Evolutionary conservation across 2,113 vertebrate species (phyloP).

Genomic region (Herpetotheres cachinnans): DNA sequence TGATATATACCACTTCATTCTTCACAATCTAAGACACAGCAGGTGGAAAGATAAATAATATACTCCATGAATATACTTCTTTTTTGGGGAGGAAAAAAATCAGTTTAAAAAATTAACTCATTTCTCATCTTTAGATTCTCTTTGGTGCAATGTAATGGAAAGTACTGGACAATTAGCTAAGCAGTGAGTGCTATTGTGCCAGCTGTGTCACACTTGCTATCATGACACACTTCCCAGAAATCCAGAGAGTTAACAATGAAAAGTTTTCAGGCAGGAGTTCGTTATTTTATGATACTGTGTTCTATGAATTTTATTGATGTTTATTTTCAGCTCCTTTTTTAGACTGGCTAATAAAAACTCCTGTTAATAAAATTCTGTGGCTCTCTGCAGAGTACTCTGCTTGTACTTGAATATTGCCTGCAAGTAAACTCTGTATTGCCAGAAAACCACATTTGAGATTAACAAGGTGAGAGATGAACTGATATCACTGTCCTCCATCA

Average conservation of each 20-base stretch:
- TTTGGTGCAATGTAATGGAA: neutral
- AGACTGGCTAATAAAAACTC: neutral
- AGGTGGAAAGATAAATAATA: neutral
- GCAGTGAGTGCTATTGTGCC: neutral
- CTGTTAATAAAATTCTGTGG: neutral
- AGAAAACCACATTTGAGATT: neutral
- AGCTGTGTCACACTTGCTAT: neutral
- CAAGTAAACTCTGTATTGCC: neutral
- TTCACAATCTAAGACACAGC: neutral
- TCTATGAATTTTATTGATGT: neutral
- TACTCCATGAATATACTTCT: neutral
- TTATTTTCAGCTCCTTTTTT: neutral
- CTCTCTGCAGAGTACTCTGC: neutral
- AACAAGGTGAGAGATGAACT: neutral
- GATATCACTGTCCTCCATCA: neutral
- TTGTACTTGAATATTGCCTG: neutral
- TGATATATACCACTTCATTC: neutral
- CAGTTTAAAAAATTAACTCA: neutral
- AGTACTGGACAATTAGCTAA: neutral
- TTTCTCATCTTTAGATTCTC: neutral
- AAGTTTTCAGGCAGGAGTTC: neutral
- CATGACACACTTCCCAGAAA: neutral
- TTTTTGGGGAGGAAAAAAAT: neutral
- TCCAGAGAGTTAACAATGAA: neutral
- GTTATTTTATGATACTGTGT: neutral